Conservation (phyloP, 2,797 vertebrate species). For the Alauda arvensis region DNA sequence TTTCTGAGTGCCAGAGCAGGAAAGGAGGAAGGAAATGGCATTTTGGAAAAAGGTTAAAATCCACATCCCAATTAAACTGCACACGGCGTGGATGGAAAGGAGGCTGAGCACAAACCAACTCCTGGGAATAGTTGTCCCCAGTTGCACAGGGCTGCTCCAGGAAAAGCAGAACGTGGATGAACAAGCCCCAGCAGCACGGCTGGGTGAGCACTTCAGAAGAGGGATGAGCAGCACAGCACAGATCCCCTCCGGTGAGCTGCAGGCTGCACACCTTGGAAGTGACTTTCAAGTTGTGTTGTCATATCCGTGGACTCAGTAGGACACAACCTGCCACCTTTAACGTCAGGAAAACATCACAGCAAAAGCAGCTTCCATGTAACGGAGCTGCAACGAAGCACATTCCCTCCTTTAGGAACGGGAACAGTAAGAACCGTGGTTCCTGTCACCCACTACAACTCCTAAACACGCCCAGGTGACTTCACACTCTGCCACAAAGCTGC, state of each 20-base stretch:
- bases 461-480: neutral
- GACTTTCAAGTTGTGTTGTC: neutral
- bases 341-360: neutral
- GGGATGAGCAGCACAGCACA: neutral
- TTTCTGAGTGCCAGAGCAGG: fast-evolving
- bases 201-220: neutral
- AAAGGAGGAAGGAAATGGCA: neutral
- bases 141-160: neutral
- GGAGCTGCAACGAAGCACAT: neutral
- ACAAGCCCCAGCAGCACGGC: fast-evolving
- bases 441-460: neutral
- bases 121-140: fast-evolving
- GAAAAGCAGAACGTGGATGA: neutral
- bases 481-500: neutral
- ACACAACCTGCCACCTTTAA: neutral
- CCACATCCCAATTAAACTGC: neutral
- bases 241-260: neutral
- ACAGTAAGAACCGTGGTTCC: fast-evolving
- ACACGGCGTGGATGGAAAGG: fast-evolving
- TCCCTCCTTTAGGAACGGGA: neutral
- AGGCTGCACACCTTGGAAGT: neutral
- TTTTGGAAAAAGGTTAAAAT: neutral
- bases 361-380: neutral
- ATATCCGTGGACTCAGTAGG: fast-evolving
- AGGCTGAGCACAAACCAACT: neutral